phyloP scores from a whole-genome alignment of 2,797 vertebrate species.

The Amphiprion clarkii region DNA sequence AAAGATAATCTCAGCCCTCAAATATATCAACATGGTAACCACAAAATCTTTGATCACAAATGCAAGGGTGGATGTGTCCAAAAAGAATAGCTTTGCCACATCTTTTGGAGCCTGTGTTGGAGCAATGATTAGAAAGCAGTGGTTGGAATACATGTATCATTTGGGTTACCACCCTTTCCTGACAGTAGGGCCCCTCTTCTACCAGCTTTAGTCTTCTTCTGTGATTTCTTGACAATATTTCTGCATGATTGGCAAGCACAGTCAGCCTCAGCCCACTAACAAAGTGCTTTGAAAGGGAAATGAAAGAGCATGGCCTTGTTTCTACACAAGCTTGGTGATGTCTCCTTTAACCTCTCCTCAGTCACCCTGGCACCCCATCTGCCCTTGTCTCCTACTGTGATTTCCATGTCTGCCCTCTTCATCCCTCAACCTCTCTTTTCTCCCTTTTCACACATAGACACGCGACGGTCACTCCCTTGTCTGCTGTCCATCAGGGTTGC shows the following conservation, averaged over 20 bases:
- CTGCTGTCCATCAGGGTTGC: constrained; percentile 74
- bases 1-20: constrained; percentile 68
- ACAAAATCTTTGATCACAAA: constrained; percentile 74
- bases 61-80: constrained; percentile 41
- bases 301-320: constrained; percentile 67
- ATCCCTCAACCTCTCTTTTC: constrained; percentile 60
- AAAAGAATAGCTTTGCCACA: constrained; percentile 44
- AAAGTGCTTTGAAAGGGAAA: constrained; percentile 65
- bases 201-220: constrained; percentile 39
- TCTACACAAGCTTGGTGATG: constrained; percentile 50
- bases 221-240: constrained; percentile 47
- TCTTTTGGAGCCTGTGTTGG: constrained; percentile 55
- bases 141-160: constrained; percentile 60
- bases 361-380: constrained; percentile 64
- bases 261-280: constrained; percentile 53
- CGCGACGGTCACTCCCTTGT: constrained; percentile 68
- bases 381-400: constrained; percentile 58
- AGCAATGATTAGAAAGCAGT: constrained; percentile 75
- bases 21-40: constrained; percentile 67
- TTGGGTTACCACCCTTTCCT: constrained; percentile 72
- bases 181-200: constrained; percentile 42
- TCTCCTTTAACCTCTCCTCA: constrained; percentile 71
- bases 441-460: constrained; percentile 71
- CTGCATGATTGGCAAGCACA: constrained; percentile 46
- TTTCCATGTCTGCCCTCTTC: constrained; percentile 52